Conservation (phyloP, 2,797 vertebrate species). For the Anniella stebbinsi region DNA sequence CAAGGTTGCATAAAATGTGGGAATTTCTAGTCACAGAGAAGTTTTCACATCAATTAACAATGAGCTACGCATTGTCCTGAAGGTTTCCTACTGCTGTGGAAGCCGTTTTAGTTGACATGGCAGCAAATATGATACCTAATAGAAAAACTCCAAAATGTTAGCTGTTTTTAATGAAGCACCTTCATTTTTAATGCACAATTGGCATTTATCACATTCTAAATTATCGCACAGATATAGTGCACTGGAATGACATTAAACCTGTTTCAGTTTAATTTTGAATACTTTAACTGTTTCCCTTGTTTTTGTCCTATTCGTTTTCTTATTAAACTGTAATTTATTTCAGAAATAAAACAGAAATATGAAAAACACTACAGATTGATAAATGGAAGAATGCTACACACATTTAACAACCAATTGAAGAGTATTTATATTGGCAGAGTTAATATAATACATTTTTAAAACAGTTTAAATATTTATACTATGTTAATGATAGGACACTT, state of each 20-base stretch:
- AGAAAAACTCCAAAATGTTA: neutral
- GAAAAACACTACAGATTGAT: no score
- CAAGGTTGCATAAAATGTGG: slow-evolving; percentile 40
- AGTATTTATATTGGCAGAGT: no score
- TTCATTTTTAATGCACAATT: neutral
- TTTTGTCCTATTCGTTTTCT: no score
- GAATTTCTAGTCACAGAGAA: neutral
- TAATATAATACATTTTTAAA: no score
- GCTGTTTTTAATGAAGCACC: neutral
- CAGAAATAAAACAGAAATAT: no score
- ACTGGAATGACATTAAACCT: neutral
- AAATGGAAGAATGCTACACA: no score
- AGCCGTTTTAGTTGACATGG: neutral
- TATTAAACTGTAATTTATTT: no score
- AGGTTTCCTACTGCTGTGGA: neutral
- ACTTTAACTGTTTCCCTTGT: neutral
- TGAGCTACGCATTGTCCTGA: neutral
- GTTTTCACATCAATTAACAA: neutral
- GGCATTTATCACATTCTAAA: neutral
- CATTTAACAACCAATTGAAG: no score
- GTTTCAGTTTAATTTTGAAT: neutral
- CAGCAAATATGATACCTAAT: neutral
- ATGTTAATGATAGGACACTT: neutral
- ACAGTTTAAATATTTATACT: neutral
- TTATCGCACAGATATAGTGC: neutral